Evolutionary conservation across 2,888 invertebrate species (phyloP).

Genomic region (Drosophila prolongata): DNA sequence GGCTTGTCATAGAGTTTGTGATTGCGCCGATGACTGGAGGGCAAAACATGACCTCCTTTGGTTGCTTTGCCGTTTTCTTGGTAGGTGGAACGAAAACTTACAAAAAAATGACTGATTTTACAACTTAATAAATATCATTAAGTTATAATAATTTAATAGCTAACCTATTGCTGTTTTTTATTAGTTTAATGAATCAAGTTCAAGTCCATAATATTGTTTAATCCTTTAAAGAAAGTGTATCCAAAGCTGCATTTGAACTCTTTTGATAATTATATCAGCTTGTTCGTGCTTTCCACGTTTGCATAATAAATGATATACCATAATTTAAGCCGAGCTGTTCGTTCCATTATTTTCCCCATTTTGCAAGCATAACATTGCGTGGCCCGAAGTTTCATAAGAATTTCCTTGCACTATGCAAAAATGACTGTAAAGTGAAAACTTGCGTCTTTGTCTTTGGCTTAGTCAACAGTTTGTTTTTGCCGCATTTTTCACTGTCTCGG

Average conservation of each 20-base stretch:
- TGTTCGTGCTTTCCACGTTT: slow-evolving; percentile 7
- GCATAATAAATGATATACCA: slow-evolving; percentile 49
- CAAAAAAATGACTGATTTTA: slow-evolving; percentile 3
- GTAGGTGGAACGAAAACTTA: slow-evolving; percentile 3
- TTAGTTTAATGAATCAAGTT: neutral
- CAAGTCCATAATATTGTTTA: neutral
- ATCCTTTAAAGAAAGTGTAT: slow-evolving; percentile 10
- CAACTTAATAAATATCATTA: slow-evolving; percentile 20
- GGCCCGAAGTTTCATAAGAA: slow-evolving; percentile 52
- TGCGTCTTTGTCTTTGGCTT: slow-evolving; percentile 19
- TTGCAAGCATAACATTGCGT: slow-evolving; percentile 52
- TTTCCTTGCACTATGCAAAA: slow-evolving; percentile 54
- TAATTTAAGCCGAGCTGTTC: slow-evolving; percentile 16
- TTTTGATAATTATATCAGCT: slow-evolving; percentile 3
- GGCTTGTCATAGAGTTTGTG: slow-evolving; percentile 20
- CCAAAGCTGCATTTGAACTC: neutral
- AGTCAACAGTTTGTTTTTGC: slow-evolving; percentile 27
- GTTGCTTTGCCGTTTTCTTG: slow-evolving; percentile 4
- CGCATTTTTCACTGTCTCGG: slow-evolving; percentile 14
- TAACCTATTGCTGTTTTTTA: too few species aligned
- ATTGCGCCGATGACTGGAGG: slow-evolving; percentile 28
- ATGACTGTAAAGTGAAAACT: slow-evolving; percentile 24
- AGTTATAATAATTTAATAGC: neutral
- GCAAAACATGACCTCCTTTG: slow-evolving; percentile 25
- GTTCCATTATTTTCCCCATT: slow-evolving; percentile 18